These are phyloP conservation scores for Trinorchestia longiramus DNA, from an alignment of 1,140 invertebrate species.

Conservation along the genomic window DNA sequence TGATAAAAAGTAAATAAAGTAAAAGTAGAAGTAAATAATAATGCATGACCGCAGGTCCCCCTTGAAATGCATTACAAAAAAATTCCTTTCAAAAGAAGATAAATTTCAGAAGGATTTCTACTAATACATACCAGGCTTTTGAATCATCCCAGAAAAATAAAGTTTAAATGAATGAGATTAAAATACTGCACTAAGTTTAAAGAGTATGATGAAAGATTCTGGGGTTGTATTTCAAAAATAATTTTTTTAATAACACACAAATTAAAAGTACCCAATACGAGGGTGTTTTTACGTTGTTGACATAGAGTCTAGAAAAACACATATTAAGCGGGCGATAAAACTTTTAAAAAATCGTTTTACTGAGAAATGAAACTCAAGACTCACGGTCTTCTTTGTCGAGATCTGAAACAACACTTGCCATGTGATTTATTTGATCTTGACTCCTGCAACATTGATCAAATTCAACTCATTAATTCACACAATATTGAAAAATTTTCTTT, in stretches of 20 bases:
- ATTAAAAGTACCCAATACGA: not conserved
- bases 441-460: not conserved
- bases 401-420: not conserved
- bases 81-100: not conserved
- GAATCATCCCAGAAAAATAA: not conserved
- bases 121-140: not conserved
- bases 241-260: not conserved
- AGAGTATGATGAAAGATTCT: too few relatives aligned
- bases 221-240: too few relatives aligned
- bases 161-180: too few relatives aligned
- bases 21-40: too few relatives aligned
- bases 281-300: not conserved
- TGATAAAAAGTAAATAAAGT: not conserved
- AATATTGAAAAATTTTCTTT: not conserved
- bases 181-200: too few relatives aligned
- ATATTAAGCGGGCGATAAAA: not conserved
- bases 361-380: not conserved
- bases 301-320: not conserved
- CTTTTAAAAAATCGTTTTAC: not conserved
- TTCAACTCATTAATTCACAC: not conserved
- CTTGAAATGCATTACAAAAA: too few relatives aligned
- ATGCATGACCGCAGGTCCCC: too few relatives aligned
- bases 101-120: not conserved
- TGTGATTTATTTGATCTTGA: too few relatives aligned
- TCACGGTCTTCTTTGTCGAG: not conserved